Conservation (phyloP, 2,113 vertebrate genomes). For the Paramormyrops kingsleyae region DNA sequence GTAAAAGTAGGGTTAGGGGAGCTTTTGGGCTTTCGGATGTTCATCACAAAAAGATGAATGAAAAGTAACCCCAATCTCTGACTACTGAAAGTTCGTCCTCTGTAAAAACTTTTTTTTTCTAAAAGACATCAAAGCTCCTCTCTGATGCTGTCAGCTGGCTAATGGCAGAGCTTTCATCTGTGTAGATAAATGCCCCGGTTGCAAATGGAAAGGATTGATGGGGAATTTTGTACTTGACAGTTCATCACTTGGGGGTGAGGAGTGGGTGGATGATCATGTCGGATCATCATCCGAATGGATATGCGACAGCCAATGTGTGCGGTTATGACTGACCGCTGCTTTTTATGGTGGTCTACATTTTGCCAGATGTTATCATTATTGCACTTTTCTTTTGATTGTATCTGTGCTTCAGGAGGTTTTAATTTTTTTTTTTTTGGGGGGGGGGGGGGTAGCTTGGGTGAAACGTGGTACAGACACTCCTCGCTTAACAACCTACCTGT, state of each 20-base stretch:
- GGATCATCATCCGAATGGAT: background rate
- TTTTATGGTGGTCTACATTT: background rate
- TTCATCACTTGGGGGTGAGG: slow-evolving; percentile 9
- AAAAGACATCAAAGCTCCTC: slow-evolving; percentile 53
- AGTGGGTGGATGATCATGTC: slow-evolving; percentile 3
- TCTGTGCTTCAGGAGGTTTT: background rate
- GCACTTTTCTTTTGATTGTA: background rate
- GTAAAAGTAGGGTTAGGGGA: background rate
- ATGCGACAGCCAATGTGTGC: background rate
- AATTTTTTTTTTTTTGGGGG: background rate
- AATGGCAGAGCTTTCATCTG: slow-evolving; percentile 58
- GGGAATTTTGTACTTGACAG: slow-evolving; percentile 36
- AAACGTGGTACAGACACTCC: background rate
- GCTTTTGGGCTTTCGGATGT: background rate
- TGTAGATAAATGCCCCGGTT: slow-evolving; percentile 28
- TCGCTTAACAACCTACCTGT: background rate
- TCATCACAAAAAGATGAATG: background rate
- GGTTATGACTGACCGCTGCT: background rate
- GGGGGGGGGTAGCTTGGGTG: background rate
- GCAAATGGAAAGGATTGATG: slow-evolving; percentile 55
- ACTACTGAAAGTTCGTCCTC: slow-evolving; percentile 5
- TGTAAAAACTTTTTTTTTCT: slow-evolving; percentile 12
- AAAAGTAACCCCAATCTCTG: slow-evolving; percentile 3
- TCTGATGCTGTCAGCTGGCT: slow-evolving; percentile 42
- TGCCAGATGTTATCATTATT: background rate